Base-by-base conservation (phyloP, 2,113 vertebrate genomes). In the Percopsis transmontana region DNA sequence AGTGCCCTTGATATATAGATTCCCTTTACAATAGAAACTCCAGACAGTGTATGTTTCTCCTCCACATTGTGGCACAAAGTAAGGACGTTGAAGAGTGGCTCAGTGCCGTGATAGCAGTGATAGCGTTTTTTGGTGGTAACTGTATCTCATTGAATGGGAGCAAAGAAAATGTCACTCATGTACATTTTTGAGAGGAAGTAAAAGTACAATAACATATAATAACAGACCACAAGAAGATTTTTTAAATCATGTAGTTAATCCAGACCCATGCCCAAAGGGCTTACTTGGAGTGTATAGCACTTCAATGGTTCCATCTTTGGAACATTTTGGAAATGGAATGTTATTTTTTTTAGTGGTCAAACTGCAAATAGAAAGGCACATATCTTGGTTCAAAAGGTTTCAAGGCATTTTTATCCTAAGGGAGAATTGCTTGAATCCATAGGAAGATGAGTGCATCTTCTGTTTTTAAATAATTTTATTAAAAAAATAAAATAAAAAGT, bases 151-250 rank as follows among this genome's bases (percentile, higher is more conserved):
- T 77, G 72, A 82, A 80, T 75, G 74, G 67, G 15, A 51, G 10
- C 6, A 52, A 70, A 82, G 84, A 74, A 51, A 84, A 73, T 84
- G 79, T 79, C 62, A 27, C 62, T 77, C 79, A 70, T 69, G 81
- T 86, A 72, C 61, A 84, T 87, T 84, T 79, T 86, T 86, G 64
- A 86, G 62, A 66, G 54, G 66, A 74, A 75, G 57, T 66, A 73
- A 73, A 81, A 83, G 81, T 69, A 70, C 54, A 77, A 81, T 67
- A 76, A 33, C 27, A 33, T 6, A 33, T 33, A 6, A 33, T 33
- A n/a, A n/a, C n/a, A 33, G 1, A 33, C 27, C 27, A 33, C 27
- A 33, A 20, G 59, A 10, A 52, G 59, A 40, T 55, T 72, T 76
- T 39, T 55, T 65, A 33, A 6, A 7, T 70, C 71, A 62, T 60